Percentiles rank a stretch among this genome's conserved stretches.
Conservation (phyloP, 2,113 vertebrate genomes). For the Paedocypris sp. region DNA sequence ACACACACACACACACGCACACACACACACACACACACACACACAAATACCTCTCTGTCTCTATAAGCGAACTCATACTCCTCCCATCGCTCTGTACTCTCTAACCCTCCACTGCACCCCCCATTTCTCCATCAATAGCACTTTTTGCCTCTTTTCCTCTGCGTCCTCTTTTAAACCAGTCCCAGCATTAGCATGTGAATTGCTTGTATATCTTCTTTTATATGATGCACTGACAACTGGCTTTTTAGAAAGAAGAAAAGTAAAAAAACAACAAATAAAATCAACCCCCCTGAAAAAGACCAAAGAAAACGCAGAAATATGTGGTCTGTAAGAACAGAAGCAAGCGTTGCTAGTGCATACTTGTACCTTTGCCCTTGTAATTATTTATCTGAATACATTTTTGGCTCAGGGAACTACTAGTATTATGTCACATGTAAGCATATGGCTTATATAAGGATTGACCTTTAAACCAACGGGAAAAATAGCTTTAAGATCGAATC, state of each 20-base stretch:
- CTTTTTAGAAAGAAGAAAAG: constrained; percentile 42
- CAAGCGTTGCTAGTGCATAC: background rate
- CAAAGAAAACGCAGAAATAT: constrained; percentile 11
- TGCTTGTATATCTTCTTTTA: constrained; percentile 75
- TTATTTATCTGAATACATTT: background rate
- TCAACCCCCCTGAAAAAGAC: constrained; percentile 17
- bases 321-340: background rate
- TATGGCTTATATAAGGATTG: constrained; percentile 6
- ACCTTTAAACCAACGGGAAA: background rate
- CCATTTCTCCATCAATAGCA: constrained; percentile 63
- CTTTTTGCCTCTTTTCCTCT: constrained; percentile 52
- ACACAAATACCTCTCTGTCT: constrained; percentile 71
- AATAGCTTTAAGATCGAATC: too few relatives aligned
- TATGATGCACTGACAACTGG: constrained; percentile 72
- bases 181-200: constrained; percentile 73
- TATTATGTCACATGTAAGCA: background rate
- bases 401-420: background rate
- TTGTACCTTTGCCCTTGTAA: background rate
- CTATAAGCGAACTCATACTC: constrained; percentile 72
- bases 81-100: constrained; percentile 56
- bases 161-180: constrained; percentile 62
- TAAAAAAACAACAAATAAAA: background rate
- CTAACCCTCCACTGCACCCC: constrained; percentile 2
- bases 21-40: constrained; percentile 11
- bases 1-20: background rate